Evolutionary conservation across 1,140 invertebrate species (phyloP).

Genomic region (Drosophila kurseongensis): DNA sequence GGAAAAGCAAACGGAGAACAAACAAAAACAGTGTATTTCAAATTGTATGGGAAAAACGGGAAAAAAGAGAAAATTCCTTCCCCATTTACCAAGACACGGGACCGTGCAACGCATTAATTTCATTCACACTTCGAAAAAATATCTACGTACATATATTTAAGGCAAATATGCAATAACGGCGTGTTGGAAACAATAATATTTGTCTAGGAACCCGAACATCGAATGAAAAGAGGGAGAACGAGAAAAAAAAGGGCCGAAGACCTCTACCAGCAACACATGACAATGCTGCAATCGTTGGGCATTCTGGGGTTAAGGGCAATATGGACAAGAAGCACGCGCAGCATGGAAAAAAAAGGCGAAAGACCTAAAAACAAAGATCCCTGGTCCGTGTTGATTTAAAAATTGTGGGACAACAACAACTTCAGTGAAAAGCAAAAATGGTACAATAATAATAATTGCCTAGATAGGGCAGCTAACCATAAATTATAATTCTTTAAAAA

Average conservation of each 20-base stretch:
- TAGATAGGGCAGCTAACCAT: neutral
- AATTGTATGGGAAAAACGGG: conserved; percentile 69
- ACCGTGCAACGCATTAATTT: conserved; percentile 78
- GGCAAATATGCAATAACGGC: conserved; percentile 81
- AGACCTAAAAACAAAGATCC: conserved; percentile 18
- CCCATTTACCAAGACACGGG: conserved; percentile 38
- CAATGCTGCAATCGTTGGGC: conserved; percentile 31
- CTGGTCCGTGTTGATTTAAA: conserved; percentile 62
- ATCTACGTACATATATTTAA: conserved; percentile 54
- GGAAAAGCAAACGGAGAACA: conserved; percentile 37
- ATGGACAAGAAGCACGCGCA: conserved; percentile 66
- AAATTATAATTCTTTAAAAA: neutral
- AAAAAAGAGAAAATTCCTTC: conserved; percentile 53
- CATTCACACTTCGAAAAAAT: conserved; percentile 80
- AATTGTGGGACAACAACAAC: conserved; percentile 57
- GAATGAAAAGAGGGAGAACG: conserved; percentile 1
- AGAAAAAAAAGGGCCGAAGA: conserved; percentile 23
- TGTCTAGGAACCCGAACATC: conserved; percentile 71
- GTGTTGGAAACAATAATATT: conserved; percentile 83
- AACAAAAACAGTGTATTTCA: conserved; percentile 62
- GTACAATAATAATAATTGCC: conserved; percentile 20
- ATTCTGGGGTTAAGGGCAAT: conserved; percentile 38
- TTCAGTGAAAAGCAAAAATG: conserved; percentile 14
- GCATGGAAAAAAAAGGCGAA: conserved; percentile 24
- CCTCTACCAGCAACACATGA: conserved; percentile 17